Percentiles rank a stretch among this genome's conserved stretches.
Conservation (phyloP, 2,888 invertebrate species). For the Sminthurides aquaticus region DNA sequence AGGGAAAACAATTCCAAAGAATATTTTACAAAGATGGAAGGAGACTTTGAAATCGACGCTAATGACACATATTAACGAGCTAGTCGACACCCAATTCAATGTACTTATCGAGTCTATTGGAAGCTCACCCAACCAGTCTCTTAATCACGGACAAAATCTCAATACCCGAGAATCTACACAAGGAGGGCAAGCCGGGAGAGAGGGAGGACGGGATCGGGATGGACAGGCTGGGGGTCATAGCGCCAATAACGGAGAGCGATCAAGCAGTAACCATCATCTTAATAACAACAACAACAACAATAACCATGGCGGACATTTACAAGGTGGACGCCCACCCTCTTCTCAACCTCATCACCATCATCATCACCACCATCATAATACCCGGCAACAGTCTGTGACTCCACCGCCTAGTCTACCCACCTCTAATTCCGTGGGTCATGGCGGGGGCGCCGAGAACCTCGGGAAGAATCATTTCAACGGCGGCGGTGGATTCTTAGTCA, state of each 20-base stretch:
- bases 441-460: not conserved
- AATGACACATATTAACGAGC: constrained; percentile 38
- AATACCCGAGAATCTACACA: not conserved
- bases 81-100: constrained; percentile 40
- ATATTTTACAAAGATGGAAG: no score
- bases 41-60: constrained; percentile 37
- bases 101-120: constrained; percentile 28
- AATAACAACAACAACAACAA: constrained; percentile 33
- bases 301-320: constrained; percentile 8
- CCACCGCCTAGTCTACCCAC: constrained; percentile 10
- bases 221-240: constrained; percentile 16
- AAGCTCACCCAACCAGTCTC: not conserved
- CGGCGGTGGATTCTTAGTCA: constrained; percentile 11
- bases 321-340: not conserved
- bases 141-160: constrained; percentile 1
- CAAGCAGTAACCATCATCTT: constrained; percentile 7
- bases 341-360: not conserved
- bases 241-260: constrained; percentile 6
- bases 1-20: no score
- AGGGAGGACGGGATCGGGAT: not conserved
- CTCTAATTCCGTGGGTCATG: not conserved
- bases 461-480: constrained; percentile 21
- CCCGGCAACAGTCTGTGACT: constrained; percentile 10
- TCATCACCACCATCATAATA: constrained; percentile 1
- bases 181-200: constrained; percentile 43